Evolutionary conservation across 2,113 vertebrate genomes (phyloP).

Genomic region (Cromileptes altivelis): DNA sequence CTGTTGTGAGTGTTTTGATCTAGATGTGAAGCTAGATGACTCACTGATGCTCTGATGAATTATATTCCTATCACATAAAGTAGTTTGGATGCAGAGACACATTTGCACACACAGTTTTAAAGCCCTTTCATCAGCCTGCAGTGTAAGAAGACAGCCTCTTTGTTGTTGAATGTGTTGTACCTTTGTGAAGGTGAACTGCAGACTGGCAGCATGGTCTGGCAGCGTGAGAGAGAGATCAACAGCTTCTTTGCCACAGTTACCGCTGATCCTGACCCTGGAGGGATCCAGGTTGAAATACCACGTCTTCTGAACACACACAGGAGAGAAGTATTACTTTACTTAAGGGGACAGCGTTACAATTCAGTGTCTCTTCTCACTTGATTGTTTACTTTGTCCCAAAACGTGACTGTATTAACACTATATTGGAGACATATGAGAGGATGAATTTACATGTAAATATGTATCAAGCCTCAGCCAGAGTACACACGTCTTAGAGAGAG

Average conservation of each 20-base stretch:
- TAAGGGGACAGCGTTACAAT: neutral
- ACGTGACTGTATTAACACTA: neutral
- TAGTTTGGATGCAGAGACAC: neutral
- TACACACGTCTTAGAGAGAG: neutral
- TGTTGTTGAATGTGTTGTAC: constrained; percentile 73
- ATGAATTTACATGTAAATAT: neutral
- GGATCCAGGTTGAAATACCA: constrained; percentile 87
- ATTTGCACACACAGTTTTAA: too few species aligned
- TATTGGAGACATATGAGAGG: neutral
- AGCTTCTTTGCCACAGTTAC: constrained; percentile 78
- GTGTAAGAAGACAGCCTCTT: too few species aligned
- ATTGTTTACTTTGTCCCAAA: neutral
- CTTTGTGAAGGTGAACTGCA: constrained; percentile 89
- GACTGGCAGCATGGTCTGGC: constrained; percentile 71
- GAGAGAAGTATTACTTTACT: neutral
- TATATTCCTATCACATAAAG: neutral
- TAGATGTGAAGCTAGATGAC: neutral
- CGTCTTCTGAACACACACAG: constrained; percentile 69
- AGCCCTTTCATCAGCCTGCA: too few species aligned
- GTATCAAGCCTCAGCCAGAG: neutral
- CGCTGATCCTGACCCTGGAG: constrained; percentile 68
- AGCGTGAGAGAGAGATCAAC: constrained; percentile 86
- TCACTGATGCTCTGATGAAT: neutral
- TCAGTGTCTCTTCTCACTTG: neutral
- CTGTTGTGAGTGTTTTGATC: neutral